These are phyloP conservation scores for Pomatostomus ruficeps DNA, from an alignment of 2,113 vertebrate species.

Conservation along the genomic window DNA sequence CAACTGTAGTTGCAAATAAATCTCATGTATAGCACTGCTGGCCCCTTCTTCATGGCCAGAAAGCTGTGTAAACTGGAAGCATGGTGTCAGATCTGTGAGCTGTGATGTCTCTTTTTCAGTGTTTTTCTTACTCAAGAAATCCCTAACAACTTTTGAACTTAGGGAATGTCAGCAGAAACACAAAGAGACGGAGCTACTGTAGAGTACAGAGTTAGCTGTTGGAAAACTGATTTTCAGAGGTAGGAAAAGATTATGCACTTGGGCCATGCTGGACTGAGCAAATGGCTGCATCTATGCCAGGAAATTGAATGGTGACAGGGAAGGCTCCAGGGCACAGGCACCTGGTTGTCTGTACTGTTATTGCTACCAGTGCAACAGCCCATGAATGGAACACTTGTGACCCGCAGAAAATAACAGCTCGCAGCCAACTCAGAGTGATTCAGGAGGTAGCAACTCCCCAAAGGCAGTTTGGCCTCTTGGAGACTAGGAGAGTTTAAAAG, in stretches of 20 bases:
- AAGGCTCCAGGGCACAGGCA: background rate
- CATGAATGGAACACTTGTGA: background rate
- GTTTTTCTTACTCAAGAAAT: background rate
- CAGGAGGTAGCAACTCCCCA: background rate
- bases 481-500: background rate
- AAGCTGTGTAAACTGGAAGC: background rate
- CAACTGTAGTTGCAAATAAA: background rate
- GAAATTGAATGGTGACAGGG: background rate
- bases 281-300: background rate
- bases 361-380: background rate
- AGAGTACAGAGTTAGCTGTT: background rate
- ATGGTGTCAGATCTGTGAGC: background rate
- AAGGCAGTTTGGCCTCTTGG: background rate
- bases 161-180: background rate
- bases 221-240: background rate
- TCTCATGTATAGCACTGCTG: background rate
- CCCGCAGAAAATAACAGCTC: background rate
- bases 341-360: background rate
- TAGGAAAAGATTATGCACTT: background rate
- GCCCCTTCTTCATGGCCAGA: background rate
- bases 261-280: background rate
- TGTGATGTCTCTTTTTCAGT: background rate
- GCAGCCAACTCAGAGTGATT: background rate
- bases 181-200: background rate
- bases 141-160: background rate